These are phyloP conservation scores for Chalcosyrphus nemorum DNA, from an alignment of 2,888 invertebrate genomes.

Conservation along the genomic window DNA sequence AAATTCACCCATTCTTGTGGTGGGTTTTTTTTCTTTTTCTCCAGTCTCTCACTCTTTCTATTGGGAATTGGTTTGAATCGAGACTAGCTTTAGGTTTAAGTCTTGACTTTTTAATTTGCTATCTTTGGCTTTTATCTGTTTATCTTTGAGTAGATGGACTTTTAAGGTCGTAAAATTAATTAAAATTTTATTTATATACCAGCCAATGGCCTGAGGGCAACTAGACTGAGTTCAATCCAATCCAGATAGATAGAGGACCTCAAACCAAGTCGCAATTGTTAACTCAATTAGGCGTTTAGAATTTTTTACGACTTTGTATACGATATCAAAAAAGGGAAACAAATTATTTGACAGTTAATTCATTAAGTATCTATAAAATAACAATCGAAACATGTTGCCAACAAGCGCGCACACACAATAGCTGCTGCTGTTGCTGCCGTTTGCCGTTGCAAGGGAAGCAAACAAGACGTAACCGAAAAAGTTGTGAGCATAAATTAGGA, in stretches of 20 bases:
- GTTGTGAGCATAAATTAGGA: conserved; percentile 73
- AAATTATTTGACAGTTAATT: conserved; percentile 60
- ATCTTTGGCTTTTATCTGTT: not conserved
- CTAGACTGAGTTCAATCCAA: too few relatives aligned
- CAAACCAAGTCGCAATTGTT: conserved; percentile 31
- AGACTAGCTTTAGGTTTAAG: conserved; percentile 52
- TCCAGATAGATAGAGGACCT: not conserved
- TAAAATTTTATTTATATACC: conserved; percentile 1
- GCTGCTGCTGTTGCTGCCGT: not conserved
- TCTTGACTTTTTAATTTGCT: conserved; percentile 25
- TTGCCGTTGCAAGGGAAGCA: conserved; percentile 32
- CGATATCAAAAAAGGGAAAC: conserved; percentile 11
- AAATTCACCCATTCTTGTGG: conserved; percentile 45
- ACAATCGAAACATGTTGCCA: conserved; percentile 34
- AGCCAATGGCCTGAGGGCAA: conserved; percentile 9
- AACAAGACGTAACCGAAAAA: conserved; percentile 67
- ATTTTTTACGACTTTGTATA: conserved; percentile 62
- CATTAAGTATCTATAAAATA: conserved; percentile 64
- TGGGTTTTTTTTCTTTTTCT: conserved; percentile 41
- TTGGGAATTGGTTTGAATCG: conserved; percentile 42
- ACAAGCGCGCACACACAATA: not conserved
- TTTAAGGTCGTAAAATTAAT: conserved; percentile 31
- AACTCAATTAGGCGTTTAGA: conserved; percentile 43
- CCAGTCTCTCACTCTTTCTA: too few relatives aligned
- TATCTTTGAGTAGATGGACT: not conserved